These are phyloP conservation scores for Stegodyphus dumicola DNA, from an alignment of 1,140 invertebrate genomes.

Conservation along the genomic window DNA sequence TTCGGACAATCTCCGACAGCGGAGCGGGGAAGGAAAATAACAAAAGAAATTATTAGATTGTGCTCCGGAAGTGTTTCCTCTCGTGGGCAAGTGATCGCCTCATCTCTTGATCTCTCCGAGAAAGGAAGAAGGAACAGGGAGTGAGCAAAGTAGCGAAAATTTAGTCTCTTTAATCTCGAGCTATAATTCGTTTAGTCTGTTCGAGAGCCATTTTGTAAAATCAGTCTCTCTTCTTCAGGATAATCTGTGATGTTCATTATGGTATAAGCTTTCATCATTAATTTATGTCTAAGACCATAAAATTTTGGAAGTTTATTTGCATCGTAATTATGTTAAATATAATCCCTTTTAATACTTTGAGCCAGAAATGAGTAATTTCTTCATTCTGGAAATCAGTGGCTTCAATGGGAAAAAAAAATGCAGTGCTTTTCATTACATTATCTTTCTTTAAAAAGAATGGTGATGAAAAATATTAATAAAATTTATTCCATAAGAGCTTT, in stretches of 20 bases:
- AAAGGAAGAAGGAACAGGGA: neutral
- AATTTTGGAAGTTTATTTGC: neutral
- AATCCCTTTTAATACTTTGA: neutral
- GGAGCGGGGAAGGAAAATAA: constrained; percentile 32
- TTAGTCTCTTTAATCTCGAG: constrained; percentile 33
- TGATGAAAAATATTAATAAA: neutral
- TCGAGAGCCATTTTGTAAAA: constrained; percentile 52
- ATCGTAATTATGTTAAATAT: constrained; percentile 30
- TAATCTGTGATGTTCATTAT: constrained; percentile 37
- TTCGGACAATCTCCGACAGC: constrained; percentile 48
- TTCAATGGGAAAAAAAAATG: neutral
- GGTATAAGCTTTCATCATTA: constrained; percentile 40
- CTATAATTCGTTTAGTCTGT: constrained; percentile 51
- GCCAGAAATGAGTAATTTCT: too few species aligned
- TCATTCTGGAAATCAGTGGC: too few species aligned
- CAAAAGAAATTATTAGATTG: constrained; percentile 57
- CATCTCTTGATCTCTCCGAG: constrained; percentile 30
- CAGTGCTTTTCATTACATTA: neutral
- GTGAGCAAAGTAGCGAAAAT: neutral
- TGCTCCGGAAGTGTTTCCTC: constrained; percentile 31
- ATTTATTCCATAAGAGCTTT: too few species aligned
- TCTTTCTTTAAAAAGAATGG: neutral
- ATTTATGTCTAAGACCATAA: constrained; percentile 11
- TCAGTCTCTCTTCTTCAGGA: neutral
- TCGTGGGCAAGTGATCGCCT: constrained; percentile 33